Conservation (phyloP, 1,140 invertebrate genomes). For the Mya arenaria region DNA sequence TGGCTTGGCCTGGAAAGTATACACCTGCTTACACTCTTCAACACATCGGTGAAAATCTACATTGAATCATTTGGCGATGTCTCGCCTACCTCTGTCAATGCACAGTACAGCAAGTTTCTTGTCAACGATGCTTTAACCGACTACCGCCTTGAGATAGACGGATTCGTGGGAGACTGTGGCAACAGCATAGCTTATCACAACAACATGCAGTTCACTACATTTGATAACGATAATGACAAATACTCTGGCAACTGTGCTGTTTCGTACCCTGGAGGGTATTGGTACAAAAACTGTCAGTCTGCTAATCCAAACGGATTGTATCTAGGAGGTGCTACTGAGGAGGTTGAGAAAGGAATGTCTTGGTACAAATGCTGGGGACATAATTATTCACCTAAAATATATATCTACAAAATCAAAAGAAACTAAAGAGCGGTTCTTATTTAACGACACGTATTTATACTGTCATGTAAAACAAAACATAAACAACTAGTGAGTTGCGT, state of each 20-base stretch:
- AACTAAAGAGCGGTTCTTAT: too few relatives aligned
- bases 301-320: slow-evolving; percentile 5
- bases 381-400: slow-evolving; percentile 5
- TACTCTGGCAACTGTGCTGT: background rate
- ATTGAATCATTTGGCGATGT: background rate
- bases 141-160: background rate
- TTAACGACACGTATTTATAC: too few relatives aligned
- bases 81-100: background rate
- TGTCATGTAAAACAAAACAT: too few relatives aligned
- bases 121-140: background rate
- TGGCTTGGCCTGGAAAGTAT: slow-evolving; percentile 76
- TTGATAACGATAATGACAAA: slow-evolving; percentile 14
- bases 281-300: background rate
- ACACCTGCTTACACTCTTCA: background rate
- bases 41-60: background rate
- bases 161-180: background rate
- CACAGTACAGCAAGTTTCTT: background rate
- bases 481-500: too few relatives aligned
- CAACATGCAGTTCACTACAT: background rate
- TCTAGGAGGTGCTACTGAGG: background rate
- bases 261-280: background rate
- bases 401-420: too few relatives aligned
- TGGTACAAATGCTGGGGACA: slow-evolving; percentile 4
- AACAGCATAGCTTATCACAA: background rate
- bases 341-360: slow-evolving; percentile 1